phyloP scores from a whole-genome alignment of 2,797 vertebrate species.

The Cryptoprocta ferox region DNA sequence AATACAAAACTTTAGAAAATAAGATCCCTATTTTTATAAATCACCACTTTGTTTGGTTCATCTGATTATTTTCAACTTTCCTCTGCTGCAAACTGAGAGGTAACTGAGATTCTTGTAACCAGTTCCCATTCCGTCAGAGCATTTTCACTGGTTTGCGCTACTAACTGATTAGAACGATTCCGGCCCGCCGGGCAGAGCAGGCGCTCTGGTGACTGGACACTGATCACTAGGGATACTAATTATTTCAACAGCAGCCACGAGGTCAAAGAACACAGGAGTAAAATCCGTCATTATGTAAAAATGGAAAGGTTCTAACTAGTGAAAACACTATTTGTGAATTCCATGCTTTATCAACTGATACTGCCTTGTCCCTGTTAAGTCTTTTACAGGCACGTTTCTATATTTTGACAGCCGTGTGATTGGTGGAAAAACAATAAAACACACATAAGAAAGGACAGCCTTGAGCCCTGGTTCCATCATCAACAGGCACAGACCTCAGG shows the following conservation, averaged over 20 bases:
- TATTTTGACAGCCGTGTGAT: background rate
- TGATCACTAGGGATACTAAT: background rate
- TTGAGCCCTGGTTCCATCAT: background rate
- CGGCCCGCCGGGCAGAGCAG: background rate
- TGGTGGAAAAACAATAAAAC: background rate
- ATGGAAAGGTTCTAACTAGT: background rate
- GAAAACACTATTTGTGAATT: slow-evolving; percentile 16
- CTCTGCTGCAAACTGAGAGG: background rate
- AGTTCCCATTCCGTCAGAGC: background rate
- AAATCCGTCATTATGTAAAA: background rate
- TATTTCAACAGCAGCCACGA: slow-evolving; percentile 9
- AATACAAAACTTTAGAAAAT: slow-evolving; percentile 36
- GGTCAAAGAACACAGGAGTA: background rate
- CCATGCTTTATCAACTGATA: background rate
- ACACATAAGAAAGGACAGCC: background rate
- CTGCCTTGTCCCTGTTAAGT: background rate
- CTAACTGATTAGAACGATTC: background rate
- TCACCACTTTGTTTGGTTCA: background rate
- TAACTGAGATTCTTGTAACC: background rate
- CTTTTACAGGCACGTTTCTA: background rate
- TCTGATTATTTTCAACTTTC: background rate
- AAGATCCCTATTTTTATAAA: slow-evolving; percentile 35
- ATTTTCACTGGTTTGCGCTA: background rate
- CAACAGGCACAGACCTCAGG: background rate
- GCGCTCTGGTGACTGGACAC: background rate